Conservation (phyloP, 2,888 invertebrate species). For the Diaperis boleti region DNA sequence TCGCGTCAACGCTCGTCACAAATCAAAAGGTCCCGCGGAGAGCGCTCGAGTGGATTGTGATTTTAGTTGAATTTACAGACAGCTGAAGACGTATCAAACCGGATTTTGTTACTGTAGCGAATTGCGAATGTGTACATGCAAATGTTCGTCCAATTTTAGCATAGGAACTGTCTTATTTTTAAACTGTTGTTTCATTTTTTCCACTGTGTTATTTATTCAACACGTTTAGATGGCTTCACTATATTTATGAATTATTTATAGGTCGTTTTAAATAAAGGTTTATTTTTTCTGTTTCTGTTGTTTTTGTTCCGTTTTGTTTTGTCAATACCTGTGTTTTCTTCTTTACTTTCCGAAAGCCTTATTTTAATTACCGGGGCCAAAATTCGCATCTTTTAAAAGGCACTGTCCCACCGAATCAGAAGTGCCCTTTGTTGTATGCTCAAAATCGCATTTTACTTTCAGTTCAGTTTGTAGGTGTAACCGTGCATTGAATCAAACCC, state of each 20-base stretch:
- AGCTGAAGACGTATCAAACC: conserved; percentile 1
- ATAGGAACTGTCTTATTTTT: conserved; percentile 31
- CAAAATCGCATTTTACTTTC: conserved; percentile 7
- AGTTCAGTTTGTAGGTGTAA: conserved; percentile 7
- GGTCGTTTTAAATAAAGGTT: conserved; percentile 38
- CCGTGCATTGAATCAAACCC: conserved; percentile 36
- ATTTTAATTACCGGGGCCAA: not conserved
- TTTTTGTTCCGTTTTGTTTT: conserved; percentile 26
- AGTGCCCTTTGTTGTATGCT: conserved; percentile 24
- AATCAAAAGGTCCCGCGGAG: conserved; percentile 40
- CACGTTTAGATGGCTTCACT: conserved; percentile 31
- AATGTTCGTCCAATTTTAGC: conserved; percentile 41
- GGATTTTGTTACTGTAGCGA: conserved; percentile 19
- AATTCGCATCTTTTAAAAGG: conserved; percentile 3
- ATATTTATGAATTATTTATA: conserved; percentile 43
- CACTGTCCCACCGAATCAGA: conserved; percentile 6
- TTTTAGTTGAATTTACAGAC: conserved; percentile 51
- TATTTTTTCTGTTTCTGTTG: conserved; percentile 40
- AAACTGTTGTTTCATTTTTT: conserved; percentile 23
- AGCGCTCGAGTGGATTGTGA: conserved; percentile 53
- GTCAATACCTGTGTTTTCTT: not conserved
- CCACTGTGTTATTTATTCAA: conserved; percentile 39
- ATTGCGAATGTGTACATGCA: conserved; percentile 23
- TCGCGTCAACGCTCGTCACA: conserved; percentile 28
- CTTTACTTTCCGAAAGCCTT: not conserved